These are phyloP conservation scores for Ochlodes sylvanus DNA, from an alignment of 2,888 invertebrate species.

Conservation along the genomic window DNA sequence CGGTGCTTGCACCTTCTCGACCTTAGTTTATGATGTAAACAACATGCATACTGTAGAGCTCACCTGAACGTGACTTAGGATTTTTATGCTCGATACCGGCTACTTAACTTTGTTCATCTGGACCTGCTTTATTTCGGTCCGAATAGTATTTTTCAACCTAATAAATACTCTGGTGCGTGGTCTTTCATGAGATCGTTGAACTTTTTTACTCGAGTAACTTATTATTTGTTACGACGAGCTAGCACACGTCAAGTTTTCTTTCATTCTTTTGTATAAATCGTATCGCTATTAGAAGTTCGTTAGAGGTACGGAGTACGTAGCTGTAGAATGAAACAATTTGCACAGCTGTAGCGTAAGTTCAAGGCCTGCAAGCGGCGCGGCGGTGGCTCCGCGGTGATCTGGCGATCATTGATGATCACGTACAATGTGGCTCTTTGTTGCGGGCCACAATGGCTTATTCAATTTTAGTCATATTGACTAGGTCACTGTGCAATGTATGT, in stretches of 20 bases:
- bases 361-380: slow-evolving; percentile 60
- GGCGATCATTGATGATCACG: slow-evolving; percentile 51
- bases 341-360: slow-evolving; percentile 63
- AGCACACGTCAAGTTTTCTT: not conserved
- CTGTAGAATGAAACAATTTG: slow-evolving; percentile 39
- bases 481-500: slow-evolving; percentile 25
- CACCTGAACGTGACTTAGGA: slow-evolving; percentile 37
- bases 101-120: slow-evolving; percentile 24
- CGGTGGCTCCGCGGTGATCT: slow-evolving; percentile 45
- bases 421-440: slow-evolving; percentile 48
- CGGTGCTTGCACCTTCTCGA: slow-evolving; percentile 72
- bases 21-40: slow-evolving; percentile 70
- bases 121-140: not conserved
- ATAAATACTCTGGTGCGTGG: not conserved
- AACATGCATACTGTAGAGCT: slow-evolving; percentile 47
- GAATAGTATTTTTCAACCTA: not conserved
- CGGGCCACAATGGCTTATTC: slow-evolving; percentile 47
- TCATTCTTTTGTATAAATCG: not conserved
- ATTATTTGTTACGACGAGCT: not conserved
- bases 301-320: slow-evolving; percentile 2
- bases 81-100: slow-evolving; percentile 18
- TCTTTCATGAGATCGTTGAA: slow-evolving; percentile 8
- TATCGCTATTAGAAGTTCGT: not conserved
- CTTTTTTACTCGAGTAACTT: slow-evolving; percentile 2
- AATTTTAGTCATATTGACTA: slow-evolving; percentile 41